Evolutionary conservation across 37 sponge, comb jelly and placozoan genomes (phyloP).

Genomic region (Spongia lamella): DNA sequence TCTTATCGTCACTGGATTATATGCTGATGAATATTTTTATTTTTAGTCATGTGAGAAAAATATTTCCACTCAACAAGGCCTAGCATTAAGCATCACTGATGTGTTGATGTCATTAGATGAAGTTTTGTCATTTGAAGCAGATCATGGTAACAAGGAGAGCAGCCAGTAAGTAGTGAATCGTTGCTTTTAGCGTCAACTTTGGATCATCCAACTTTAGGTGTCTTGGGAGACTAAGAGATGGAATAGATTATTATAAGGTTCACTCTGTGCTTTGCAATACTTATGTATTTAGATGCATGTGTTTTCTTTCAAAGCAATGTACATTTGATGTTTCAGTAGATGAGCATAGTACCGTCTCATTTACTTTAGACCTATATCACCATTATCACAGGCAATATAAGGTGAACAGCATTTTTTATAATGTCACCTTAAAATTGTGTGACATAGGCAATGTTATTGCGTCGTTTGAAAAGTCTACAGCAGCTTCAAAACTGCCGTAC

Average conservation of each 20-base stretch:
- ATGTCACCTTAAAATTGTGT: background rate
- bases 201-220: background rate
- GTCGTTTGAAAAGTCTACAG: slow-evolving; percentile 36
- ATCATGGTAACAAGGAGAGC: too few species aligned
- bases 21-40: background rate
- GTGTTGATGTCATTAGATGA: background rate
- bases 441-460: slow-evolving; percentile 56
- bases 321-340: slow-evolving; percentile 23
- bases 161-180: too few species aligned
- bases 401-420: background rate
- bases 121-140: too few species aligned
- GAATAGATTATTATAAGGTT: slow-evolving; percentile 40
- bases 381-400: slow-evolving; percentile 32
- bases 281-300: background rate
- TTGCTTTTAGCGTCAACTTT: too few species aligned
- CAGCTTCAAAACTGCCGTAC: slow-evolving; percentile 11
- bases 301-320: slow-evolving; percentile 3
- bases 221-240: slow-evolving; percentile 5
- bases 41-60: slow-evolving; percentile 17
- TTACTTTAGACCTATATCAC: slow-evolving; percentile 59
- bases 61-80: slow-evolving; percentile 31
- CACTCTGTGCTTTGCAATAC: background rate
- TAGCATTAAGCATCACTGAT: background rate
- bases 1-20: background rate
- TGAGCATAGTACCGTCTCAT: slow-evolving; percentile 32